Conservation (phyloP, 2,888 invertebrate species). For the Miltochrista miniata region DNA sequence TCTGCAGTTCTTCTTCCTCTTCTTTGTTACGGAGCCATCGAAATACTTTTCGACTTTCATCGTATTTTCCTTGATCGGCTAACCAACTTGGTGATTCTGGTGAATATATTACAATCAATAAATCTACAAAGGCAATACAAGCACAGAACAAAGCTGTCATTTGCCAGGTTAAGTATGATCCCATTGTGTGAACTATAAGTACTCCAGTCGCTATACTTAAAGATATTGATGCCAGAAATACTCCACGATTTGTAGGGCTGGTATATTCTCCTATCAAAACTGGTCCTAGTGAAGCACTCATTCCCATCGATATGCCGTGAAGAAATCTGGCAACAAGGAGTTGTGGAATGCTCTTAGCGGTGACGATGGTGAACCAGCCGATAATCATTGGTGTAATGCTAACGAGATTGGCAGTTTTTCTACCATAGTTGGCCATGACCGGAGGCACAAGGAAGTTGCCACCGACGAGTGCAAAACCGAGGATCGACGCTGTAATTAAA, state of each 20-base stretch:
- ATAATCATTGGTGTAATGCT: conserved; percentile 67
- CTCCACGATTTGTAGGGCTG: conserved; percentile 82
- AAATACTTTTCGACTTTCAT: conserved; percentile 78
- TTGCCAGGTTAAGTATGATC: conserved; percentile 82
- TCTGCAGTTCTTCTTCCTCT: conserved; percentile 60
- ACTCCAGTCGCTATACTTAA: conserved; percentile 83
- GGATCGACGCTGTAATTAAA: conserved; percentile 52
- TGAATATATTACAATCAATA: conserved; percentile 56
- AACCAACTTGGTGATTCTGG: conserved; percentile 87
- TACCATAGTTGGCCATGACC: conserved; percentile 78
- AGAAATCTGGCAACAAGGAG: conserved; percentile 52
- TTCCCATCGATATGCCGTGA: conserved; percentile 73
- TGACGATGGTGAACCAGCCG: conserved; percentile 77
- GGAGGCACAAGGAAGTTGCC: conserved; percentile 53
- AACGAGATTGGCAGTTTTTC: conserved; percentile 72
- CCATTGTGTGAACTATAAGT: conserved; percentile 82
- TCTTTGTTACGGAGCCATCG: conserved; percentile 79
- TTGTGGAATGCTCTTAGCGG: conserved; percentile 53
- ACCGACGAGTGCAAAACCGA: conserved; percentile 49
- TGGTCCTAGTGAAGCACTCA: conserved; percentile 67
- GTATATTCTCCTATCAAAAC: conserved; percentile 80
- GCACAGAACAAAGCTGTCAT: conserved; percentile 73
- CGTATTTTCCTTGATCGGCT: conserved; percentile 75
- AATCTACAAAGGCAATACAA: conserved; percentile 63
- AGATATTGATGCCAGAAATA: conserved; percentile 80